These are phyloP conservation scores for Augiades crinisus DNA, from an alignment of 2,888 invertebrate species.

Conservation along the genomic window DNA sequence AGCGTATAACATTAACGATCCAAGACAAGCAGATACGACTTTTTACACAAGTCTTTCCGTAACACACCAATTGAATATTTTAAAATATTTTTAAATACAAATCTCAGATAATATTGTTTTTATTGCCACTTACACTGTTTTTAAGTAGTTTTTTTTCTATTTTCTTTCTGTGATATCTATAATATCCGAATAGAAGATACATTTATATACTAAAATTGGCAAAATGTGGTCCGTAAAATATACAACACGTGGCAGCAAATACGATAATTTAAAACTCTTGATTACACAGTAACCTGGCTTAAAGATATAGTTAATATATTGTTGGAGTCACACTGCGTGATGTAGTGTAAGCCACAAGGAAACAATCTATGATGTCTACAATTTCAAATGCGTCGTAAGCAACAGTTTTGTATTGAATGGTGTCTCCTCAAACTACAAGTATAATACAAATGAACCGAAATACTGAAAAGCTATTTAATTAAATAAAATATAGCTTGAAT, in stretches of 20 bases:
- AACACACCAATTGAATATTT: not conserved
- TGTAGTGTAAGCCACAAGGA: not conserved
- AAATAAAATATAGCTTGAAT: too few species aligned
- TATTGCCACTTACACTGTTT: not conserved
- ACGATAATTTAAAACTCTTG: constrained; percentile 15
- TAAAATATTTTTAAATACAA: not conserved
- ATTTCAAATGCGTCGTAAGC: not conserved
- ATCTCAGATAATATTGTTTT: not conserved
- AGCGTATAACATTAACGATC: constrained; percentile 43
- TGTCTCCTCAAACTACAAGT: constrained; percentile 16
- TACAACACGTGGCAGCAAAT: constrained; percentile 32
- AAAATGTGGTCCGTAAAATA: constrained; percentile 59
- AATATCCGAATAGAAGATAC: constrained; percentile 37
- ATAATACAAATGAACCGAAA: not conserved
- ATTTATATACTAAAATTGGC: constrained; percentile 59
- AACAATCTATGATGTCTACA: not conserved
- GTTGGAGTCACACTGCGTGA: constrained; percentile 13
- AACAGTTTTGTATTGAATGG: not conserved
- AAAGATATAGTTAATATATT: not conserved
- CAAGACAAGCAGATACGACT: constrained; percentile 7
- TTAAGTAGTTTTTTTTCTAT: not conserved
- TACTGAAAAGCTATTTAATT: too few species aligned
- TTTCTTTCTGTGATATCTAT: constrained; percentile 19
- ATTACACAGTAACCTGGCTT: constrained; percentile 19
- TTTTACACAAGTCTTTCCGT: too few species aligned